Evolutionary conservation across 2,797 vertebrate species (phyloP).

Genomic region (Pogoniulus pusillus): DNA sequence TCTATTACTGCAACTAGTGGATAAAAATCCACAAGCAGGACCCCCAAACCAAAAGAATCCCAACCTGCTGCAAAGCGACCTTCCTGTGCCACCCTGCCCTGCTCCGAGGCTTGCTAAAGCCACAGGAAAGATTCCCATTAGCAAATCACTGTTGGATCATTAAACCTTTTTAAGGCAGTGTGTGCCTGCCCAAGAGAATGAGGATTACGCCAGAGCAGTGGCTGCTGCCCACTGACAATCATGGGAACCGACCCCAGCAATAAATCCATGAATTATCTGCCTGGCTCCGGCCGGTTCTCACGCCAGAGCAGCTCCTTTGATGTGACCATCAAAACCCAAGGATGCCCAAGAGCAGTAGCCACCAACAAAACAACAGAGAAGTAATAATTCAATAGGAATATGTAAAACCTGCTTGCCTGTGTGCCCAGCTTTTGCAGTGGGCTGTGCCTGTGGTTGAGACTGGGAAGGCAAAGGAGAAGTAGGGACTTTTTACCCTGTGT

Average conservation of each 20-base stretch:
- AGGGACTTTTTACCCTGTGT: background rate
- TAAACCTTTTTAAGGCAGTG: conserved; percentile 76
- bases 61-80: conserved; percentile 45
- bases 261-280: conserved; percentile 82
- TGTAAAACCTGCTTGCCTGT: conserved; percentile 16
- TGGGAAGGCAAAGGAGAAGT: background rate
- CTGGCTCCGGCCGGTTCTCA: conserved; percentile 79
- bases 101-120: conserved; percentile 60
- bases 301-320: conserved; percentile 77
- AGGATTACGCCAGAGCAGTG: conserved; percentile 76
- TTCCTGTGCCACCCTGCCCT: conserved; percentile 41
- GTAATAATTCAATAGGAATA: conserved; percentile 55
- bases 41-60: background rate
- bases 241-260: conserved; percentile 77
- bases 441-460: background rate
- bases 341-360: conserved; percentile 67
- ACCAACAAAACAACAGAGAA: conserved; percentile 49
- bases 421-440: background rate
- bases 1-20: background rate
- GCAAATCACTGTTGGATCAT: conserved; percentile 78
- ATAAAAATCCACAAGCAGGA: background rate
- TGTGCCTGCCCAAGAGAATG: conserved; percentile 79
- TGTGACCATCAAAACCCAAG: conserved; percentile 73
- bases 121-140: conserved; percentile 73
- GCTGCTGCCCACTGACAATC: conserved; percentile 76